Conservation (phyloP, 1,140 invertebrate species). For the Tetramorium simillimum region DNA sequence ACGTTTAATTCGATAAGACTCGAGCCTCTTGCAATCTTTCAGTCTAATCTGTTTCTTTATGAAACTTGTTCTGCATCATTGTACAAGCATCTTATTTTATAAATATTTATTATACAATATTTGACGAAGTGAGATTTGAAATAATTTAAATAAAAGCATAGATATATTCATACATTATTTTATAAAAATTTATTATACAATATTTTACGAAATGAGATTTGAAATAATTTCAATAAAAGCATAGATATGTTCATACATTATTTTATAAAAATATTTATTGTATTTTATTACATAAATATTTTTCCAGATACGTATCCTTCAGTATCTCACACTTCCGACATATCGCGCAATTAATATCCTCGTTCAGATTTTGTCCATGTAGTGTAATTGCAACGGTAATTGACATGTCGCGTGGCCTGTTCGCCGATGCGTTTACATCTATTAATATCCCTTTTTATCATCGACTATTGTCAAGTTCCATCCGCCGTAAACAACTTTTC, state of each 20-base stretch:
- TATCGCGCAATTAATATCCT: neutral
- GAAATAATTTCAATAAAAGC: neutral
- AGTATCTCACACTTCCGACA: too few species aligned
- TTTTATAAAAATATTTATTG: neutral
- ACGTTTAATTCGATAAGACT: neutral
- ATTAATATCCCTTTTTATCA: slow-evolving; percentile 70
- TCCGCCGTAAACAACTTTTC: slow-evolving; percentile 60
- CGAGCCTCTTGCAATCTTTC: neutral
- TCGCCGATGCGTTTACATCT: neutral
- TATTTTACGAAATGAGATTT: neutral
- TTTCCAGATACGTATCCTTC: neutral
- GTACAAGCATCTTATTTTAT: too few species aligned
- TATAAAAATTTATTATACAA: too few species aligned
- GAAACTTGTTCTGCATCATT: neutral
- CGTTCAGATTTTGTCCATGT: neutral
- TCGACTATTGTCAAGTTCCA: slow-evolving; percentile 47
- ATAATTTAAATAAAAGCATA: neutral
- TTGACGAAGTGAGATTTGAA: neutral
- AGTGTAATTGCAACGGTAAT: neutral
- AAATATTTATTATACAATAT: neutral
- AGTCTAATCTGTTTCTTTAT: neutral
- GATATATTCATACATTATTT: too few species aligned
- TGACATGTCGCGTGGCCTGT: neutral
- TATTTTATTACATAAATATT: too few species aligned
- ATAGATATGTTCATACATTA: too few species aligned